Base-by-base conservation (phyloP, 1,140 invertebrate genomes). In the Daktulosphaira vitifoliae region DNA sequence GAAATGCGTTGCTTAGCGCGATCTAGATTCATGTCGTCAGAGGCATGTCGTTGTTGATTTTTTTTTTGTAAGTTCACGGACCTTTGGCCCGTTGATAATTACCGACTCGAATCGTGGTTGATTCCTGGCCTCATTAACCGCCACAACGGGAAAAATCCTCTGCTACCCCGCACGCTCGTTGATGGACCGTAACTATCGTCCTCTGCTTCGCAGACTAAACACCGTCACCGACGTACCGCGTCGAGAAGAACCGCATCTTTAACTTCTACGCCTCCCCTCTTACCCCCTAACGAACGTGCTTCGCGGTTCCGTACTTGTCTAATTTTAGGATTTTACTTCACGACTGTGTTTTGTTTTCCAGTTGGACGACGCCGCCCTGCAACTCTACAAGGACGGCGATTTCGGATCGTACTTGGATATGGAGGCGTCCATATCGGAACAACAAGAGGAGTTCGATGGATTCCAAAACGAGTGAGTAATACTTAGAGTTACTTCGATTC, bases 331-430 rank as follows among this genome's bases (percentile, higher is more conserved):
- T n/a, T n/a, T n/a, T n/a, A n/a, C n/a, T 5, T 37, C 13, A 37
- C 33, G 33, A 7, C 33, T 37, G 33, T 7, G 5, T 67, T 68
- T 72, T 71, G 53, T 76, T 70, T 86, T 86, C 42, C 82, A 97
- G 95, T 80, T 97, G 75, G 94, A 97, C 76, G 94, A 98, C 80
- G 91, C 90, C 66, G 90, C 93, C 20, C 81, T 98, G 51, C 95
- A 98, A 77, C 81, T 98, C 59, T 97, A 95, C 78, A 91, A 93
- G 78, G 92, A 96, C 77, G 90, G 92, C 68, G 92, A 96, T 76
- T 96, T 91, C 77, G 92, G 92, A n/a, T 86, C 89, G 53, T 97
- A 97, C 77, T 77, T 98, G 76, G 95, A 98, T 78, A 81, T 96
- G 72, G 94, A 97, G 75, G 89, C 91, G 22, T 91, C 92, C 33